Base-by-base conservation (phyloP, 2,888 invertebrate species). In the Sphinx pinastri region DNA sequence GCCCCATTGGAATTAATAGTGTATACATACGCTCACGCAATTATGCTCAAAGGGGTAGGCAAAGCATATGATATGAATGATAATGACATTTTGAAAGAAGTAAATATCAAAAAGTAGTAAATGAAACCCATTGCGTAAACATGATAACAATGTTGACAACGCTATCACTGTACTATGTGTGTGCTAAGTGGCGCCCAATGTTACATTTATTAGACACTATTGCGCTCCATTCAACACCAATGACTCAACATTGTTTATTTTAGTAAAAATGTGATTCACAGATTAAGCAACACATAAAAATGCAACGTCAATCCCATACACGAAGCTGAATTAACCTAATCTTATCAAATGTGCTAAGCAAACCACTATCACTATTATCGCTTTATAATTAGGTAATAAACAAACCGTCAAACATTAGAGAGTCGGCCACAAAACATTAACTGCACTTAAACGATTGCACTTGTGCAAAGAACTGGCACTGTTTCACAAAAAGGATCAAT, bases 311-410 rank as follows among this genome's bases (percentile, higher is more conserved):
- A 55, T 55, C 19, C 8, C 67, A 58, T 70, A 55, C 55, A 7
- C 38, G 38, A 70, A 16, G 63, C 54, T 47, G 69, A 57, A 57
- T n/a, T 57, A 12, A 11, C 51, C 16, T 47, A 31, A 8, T 47
- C 52, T 63, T 57, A 68, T 70, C 59, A 55, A 52, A 12, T 14
- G 68, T 73, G 49, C 19, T 71, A 69, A 60, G 38, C 49, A 70
- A 89, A 88, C 86, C 91, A 91, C 90, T 89, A 90, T 90, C 88
- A 88, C 85, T 83, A 79, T 86, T 89, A 90, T 90, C 88, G 84
- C 71, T 73, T 74, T 77, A 79, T 81, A 80, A 72, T 78, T 79
- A 76, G 78, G 81, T 81, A 81, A 73, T 74, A 84, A 77, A 84
- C 82, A 72, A 74, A 86, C 86, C 87, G 79, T 67, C 71, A 63